Evolutionary conservation across 2,113 vertebrate genomes (phyloP), one percentile per base, ranked within the genome.

Genomic region (Balaeniceps rex): DNA sequence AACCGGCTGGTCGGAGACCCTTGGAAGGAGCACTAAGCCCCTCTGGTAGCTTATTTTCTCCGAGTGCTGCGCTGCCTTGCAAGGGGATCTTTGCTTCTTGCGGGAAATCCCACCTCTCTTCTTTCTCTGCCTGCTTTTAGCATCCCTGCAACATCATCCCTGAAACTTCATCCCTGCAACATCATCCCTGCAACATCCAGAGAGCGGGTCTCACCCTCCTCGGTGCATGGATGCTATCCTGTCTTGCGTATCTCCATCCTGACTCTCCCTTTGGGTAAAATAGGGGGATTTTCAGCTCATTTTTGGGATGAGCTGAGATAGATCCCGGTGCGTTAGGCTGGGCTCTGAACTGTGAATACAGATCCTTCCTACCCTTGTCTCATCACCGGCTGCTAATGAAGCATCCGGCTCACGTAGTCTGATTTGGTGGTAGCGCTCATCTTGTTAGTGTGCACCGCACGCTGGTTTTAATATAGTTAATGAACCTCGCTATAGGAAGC

Each of bases 51-150:
- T 94, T 79, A 5, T 92, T 83, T 87, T 19, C 19, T 23, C 36
- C 2, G 1, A 5, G 19, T 4, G 42, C 81, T 3, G 5, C 2
- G 0, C 64, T 63, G 77, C 77, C 64, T 68, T 8, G 6, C 36
- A 12, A 47, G 36, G 83, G 83, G 24, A 69, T 81, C 72, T 91
- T 31, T 78, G 87, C 60, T 91, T 28, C 47, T 63, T 46, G 47
- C 4, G 6, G 87, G 38, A 84, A 83, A 93, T 87, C 31, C 26
- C 33, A 15, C 16, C 21, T 52, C 49, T 28, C 61, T 57, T 72
- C 57, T 81, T 81, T 23, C 60, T 52, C 69, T 89, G 33, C 51
- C 83, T 60, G 24, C 17, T 52, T 71, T 91, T 54, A 61, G 31
- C 64, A 44, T 31, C 65, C 71, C 78, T 65, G 47, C 36, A 13